These are phyloP conservation scores for Chamaea fasciata DNA, from an alignment of 2,113 vertebrate species.

Conservation along the genomic window DNA sequence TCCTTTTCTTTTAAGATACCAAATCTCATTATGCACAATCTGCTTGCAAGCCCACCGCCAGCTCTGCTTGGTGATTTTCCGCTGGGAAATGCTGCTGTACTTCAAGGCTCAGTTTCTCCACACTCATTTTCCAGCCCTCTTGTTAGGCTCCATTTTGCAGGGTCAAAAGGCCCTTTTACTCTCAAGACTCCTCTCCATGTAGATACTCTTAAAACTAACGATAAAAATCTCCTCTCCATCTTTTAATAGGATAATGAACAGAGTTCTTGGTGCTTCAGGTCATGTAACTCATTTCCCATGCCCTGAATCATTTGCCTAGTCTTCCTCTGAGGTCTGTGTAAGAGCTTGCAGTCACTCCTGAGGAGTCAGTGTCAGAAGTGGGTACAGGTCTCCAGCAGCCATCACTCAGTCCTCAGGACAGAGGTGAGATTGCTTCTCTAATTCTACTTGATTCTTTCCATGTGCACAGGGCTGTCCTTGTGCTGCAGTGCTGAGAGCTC, in stretches of 20 bases:
- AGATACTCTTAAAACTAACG: neutral
- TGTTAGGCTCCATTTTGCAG: conserved; percentile 20
- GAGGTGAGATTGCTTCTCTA: neutral
- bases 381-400: neutral
- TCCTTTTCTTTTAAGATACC: neutral
- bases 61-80: neutral
- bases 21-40: neutral
- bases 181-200: neutral
- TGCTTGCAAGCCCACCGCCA: neutral
- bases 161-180: conserved; percentile 41
- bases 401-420: neutral
- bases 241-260: conserved; percentile 28
- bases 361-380: neutral
- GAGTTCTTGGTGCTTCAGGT: neutral
- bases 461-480: neutral
- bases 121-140: neutral
- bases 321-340: neutral
- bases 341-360: neutral
- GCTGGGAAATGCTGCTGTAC: neutral
- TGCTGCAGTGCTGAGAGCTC: neutral
- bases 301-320: neutral
- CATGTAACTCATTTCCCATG: neutral
- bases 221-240: conserved; percentile 2
- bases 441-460: neutral
- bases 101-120: conserved; percentile 21